Percentiles rank a stretch among this genome's conserved stretches.
These are phyloP conservation scores for Liasis olivaceus DNA, from an alignment of 2,797 vertebrate species.

Conservation along the genomic window DNA sequence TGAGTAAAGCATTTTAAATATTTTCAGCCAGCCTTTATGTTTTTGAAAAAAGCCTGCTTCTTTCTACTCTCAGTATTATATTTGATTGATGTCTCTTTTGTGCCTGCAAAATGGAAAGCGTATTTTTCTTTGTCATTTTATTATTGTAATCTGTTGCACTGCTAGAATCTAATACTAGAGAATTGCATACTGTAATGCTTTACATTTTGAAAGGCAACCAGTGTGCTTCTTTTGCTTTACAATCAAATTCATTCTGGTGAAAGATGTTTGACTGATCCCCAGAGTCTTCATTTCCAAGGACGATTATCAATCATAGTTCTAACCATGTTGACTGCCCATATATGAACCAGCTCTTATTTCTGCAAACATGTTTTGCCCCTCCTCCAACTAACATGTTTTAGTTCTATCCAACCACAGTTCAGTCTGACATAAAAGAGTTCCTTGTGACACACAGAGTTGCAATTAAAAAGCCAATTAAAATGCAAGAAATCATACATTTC, in stretches of 20 bases:
- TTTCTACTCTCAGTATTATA: conserved; percentile 44
- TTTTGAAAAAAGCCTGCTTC: conserved; percentile 34
- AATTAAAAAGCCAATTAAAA: conserved; percentile 11
- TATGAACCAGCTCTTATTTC: background rate
- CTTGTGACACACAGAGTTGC: background rate
- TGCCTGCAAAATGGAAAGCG: conserved; percentile 44
- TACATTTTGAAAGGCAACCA: conserved; percentile 43
- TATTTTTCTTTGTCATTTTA: conserved; percentile 62
- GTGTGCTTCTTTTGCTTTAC: background rate
- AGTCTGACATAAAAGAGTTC: background rate
- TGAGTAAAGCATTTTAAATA: conserved; percentile 56
- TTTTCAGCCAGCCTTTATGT: conserved; percentile 60
- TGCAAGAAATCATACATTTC: background rate
- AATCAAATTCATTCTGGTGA: conserved; percentile 33
- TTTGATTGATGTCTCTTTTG: conserved; percentile 61
- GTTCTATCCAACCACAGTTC: background rate
- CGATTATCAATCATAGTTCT: background rate
- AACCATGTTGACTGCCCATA: background rate
- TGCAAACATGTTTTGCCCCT: background rate
- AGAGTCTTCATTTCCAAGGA: conserved; percentile 23
- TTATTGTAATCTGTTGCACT: conserved; percentile 54
- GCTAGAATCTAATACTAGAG: conserved; percentile 50
- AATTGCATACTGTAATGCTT: conserved; percentile 20
- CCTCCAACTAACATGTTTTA: background rate
- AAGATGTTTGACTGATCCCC: conserved; percentile 21